A percentile compares a stretch with the other conserved stretches of the same genome.
Conservation (phyloP, 2,113 vertebrate genomes). For the Anoura caudifer region DNA sequence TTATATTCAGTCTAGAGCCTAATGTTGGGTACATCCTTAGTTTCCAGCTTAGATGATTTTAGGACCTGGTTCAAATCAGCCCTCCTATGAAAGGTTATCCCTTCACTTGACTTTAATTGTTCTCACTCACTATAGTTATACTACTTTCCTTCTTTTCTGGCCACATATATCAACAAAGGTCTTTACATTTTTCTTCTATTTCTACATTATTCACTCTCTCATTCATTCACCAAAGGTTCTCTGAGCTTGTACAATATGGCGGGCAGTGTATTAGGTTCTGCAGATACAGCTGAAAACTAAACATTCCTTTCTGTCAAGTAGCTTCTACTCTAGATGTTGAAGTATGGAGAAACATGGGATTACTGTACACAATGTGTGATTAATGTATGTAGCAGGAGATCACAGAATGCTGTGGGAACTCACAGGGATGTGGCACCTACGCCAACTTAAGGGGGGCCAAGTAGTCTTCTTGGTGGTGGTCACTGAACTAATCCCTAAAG, state of each 20-base stretch:
- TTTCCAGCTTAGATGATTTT: not conserved
- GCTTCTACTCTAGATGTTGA: not conserved
- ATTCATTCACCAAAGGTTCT: not conserved
- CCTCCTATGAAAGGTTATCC: not conserved
- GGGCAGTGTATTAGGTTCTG: not conserved
- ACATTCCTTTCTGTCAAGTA: not conserved
- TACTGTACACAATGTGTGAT: not conserved
- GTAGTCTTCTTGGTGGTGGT: not conserved
- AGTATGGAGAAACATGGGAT: not conserved
- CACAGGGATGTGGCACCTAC: not conserved
- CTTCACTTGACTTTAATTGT: not conserved
- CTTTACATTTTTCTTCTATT: not conserved
- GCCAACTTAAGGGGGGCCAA: not conserved
- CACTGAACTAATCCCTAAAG: not conserved
- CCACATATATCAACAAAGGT: not conserved
- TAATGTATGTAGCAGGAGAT: not conserved
- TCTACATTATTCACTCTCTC: not conserved
- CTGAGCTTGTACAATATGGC: not conserved
- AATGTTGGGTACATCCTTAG: not conserved
- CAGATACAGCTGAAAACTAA: not conserved
- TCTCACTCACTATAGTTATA: not conserved
- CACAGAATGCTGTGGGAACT: not conserved
- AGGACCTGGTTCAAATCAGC: not conserved
- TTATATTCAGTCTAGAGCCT: not conserved
- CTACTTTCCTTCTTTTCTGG: not conserved